Percentiles rank a stretch among this genome's conserved stretches.
Evolutionary conservation across 1,140 invertebrate genomes (phyloP).

Genomic region (Zaprionus lachaisei): DNA sequence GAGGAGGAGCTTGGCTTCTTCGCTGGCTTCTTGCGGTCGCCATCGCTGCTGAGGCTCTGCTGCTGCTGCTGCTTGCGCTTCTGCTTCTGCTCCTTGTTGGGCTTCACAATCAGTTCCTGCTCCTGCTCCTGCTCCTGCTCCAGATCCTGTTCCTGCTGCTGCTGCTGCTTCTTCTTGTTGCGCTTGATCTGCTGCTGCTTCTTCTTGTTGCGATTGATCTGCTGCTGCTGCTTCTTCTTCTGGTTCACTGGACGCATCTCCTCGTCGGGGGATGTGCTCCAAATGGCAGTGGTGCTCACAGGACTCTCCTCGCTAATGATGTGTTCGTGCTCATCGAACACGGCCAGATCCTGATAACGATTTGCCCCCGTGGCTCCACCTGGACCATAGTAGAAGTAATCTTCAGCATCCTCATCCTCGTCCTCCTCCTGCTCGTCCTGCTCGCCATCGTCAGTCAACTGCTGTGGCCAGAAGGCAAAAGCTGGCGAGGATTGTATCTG

Average conservation of each 20-base stretch:
- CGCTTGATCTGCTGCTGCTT: conserved; percentile 24
- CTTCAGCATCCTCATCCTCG: conserved; percentile 42
- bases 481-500: background rate
- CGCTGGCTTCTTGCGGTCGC: conserved; percentile 11
- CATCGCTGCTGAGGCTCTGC: conserved; percentile 32
- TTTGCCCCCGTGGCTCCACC: conserved; percentile 11
- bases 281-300: conserved; percentile 49
- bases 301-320: conserved; percentile 52
- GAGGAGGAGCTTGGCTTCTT: conserved; percentile 21
- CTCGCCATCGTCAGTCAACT: conserved; percentile 1
- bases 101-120: background rate
- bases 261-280: conserved; percentile 62
- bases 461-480: conserved; percentile 10
- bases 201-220: conserved; percentile 11
- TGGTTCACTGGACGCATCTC: conserved; percentile 48
- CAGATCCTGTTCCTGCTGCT: conserved; percentile 11
- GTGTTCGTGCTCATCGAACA: conserved; percentile 53
- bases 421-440: conserved; percentile 25
- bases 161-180: conserved; percentile 24
- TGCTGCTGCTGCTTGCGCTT: conserved; percentile 32
- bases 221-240: conserved; percentile 40
- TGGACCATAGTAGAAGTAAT: conserved; percentile 45
- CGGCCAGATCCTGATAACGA: conserved; percentile 33
- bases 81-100: conserved; percentile 19
- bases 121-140: conserved; percentile 16